phyloP scores from a whole-genome alignment of 2,113 vertebrate genomes.

The Corvus hawaiiensis region DNA sequence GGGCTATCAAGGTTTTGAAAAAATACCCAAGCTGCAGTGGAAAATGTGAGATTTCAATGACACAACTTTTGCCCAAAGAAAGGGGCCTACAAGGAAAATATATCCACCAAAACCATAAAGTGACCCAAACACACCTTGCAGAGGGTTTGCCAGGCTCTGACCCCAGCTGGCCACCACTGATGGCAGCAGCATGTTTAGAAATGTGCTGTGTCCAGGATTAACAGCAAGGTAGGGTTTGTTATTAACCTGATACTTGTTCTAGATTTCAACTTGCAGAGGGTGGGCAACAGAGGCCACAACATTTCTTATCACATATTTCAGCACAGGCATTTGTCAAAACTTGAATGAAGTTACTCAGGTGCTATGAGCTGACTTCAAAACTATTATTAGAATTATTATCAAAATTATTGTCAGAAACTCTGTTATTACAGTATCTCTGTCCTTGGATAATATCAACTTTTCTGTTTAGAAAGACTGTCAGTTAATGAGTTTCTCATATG shows the following conservation, averaged over 20 bases:
- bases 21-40: not conserved
- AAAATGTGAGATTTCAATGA: not conserved
- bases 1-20: not conserved
- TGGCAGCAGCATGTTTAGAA: not conserved
- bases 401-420: not conserved
- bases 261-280: not conserved
- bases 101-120: not conserved
- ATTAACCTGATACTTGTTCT: not conserved
- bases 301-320: not conserved
- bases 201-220: not conserved
- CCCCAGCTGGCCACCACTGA: not conserved
- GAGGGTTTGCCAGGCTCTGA: not conserved
- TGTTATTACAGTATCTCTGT: not conserved
- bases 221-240: not conserved
- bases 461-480: not conserved
- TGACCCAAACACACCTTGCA: not conserved
- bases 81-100: not conserved
- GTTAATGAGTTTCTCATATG: not conserved
- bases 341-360: not conserved
- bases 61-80: not conserved
- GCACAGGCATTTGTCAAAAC: not conserved
- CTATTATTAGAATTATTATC: not conserved
- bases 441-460: not conserved
- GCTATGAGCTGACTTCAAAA: not conserved
- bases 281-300: not conserved